A percentile compares a stretch with the other conserved stretches of the same genome.
These are phyloP conservation scores for Acanthiza pusilla DNA, from an alignment of 2,797 vertebrate species.

Conservation along the genomic window DNA sequence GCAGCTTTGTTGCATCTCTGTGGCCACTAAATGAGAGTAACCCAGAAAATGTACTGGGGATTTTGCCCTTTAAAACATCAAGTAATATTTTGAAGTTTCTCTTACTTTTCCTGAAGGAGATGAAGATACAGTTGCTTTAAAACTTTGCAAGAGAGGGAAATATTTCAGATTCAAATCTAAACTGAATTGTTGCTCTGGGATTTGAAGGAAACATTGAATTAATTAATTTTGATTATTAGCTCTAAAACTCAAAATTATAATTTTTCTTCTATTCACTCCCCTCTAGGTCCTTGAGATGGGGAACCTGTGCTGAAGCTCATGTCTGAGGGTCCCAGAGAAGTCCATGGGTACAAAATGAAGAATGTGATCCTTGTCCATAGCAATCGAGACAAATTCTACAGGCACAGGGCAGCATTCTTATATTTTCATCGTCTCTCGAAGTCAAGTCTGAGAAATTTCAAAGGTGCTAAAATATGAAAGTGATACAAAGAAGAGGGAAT, in stretches of 20 bases:
- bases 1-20: neutral
- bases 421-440: neutral
- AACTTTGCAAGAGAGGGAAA: neutral
- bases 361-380: neutral
- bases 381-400: neutral
- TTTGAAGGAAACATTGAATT: neutral
- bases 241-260: neutral
- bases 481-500: neutral
- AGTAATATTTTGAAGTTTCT: neutral
- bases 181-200: neutral
- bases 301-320: neutral
- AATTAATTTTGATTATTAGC: neutral
- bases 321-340: neutral
- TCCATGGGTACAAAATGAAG: neutral
- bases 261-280: neutral
- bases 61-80: neutral
- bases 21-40: neutral
- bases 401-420: neutral
- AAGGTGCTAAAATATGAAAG: neutral
- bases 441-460: neutral
- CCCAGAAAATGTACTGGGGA: neutral
- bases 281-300: neutral
- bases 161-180: neutral
- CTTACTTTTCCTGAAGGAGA: neutral
- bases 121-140: neutral